A percentile compares a stretch with the other conserved stretches of the same genome.
Evolutionary conservation across 1,140 invertebrate genomes (phyloP).

Genomic region (Parapsyche elsis): DNA sequence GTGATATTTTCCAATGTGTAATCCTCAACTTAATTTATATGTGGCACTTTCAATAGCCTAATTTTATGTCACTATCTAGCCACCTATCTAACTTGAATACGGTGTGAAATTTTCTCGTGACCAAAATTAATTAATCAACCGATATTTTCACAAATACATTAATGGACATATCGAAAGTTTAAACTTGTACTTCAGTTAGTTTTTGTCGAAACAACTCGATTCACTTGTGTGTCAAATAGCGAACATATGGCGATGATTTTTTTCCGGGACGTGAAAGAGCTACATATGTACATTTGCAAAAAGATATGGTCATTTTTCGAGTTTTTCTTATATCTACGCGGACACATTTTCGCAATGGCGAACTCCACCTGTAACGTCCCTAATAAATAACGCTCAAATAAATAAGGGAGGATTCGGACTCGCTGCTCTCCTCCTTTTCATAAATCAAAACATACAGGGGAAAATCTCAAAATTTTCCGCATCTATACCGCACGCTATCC

Average conservation of each 20-base stretch:
- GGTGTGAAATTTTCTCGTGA: no score
- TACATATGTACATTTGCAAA: no score
- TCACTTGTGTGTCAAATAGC: no score
- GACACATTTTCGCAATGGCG: neutral
- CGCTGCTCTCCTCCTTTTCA: neutral
- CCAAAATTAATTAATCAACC: neutral
- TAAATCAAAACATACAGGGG: constrained; percentile 16
- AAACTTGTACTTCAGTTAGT: no score
- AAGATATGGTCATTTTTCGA: no score
- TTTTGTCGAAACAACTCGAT: no score
- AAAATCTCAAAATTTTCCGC: neutral
- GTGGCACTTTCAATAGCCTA: constrained; percentile 6
- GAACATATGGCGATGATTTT: no score
- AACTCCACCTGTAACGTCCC: constrained; percentile 12
- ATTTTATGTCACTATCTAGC: neutral
- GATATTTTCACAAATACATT: neutral
- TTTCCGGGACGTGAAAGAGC: no score
- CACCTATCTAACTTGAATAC: no score
- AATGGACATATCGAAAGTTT: no score
- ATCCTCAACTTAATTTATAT: constrained; percentile 9
- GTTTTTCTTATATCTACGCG: neutral
- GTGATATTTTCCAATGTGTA: constrained; percentile 7
- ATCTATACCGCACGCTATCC: neutral
- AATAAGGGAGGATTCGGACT: neutral
- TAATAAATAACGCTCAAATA: constrained; percentile 25